Evolutionary conservation across 1,140 invertebrate species (phyloP).

Genomic region (Aphidius gifuensis): DNA sequence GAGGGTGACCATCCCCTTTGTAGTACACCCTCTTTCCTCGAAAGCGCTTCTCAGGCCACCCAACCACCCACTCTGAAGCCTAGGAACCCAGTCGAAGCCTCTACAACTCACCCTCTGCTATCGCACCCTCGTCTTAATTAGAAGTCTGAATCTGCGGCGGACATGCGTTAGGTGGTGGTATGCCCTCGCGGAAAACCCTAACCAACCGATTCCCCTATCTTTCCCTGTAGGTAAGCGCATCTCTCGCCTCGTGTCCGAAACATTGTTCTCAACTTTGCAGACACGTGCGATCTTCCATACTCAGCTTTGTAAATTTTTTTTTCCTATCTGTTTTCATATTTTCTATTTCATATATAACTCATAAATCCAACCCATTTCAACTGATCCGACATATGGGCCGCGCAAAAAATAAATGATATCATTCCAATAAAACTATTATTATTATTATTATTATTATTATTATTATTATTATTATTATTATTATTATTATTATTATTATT

Average conservation of each 20-base stretch:
- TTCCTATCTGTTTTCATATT: neutral
- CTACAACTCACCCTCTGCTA: constrained; percentile 47
- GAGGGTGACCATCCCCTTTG: constrained; percentile 32
- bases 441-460: too few species aligned
- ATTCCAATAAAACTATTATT: too few species aligned
- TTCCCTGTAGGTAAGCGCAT: constrained; percentile 10
- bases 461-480: too few species aligned
- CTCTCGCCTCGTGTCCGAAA: constrained; percentile 51
- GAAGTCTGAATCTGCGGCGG: constrained; percentile 66
- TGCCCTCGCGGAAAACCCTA: constrained; percentile 35
- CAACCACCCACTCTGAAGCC: constrained; percentile 26
- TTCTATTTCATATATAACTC: neutral
- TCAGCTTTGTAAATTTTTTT: neutral
- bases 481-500: too few species aligned
- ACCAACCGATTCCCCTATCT: neutral
- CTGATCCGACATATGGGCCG: too few species aligned
- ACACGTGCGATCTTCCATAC: constrained; percentile 27
- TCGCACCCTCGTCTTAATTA: constrained; percentile 63
- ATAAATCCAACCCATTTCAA: neutral
- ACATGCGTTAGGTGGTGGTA: constrained; percentile 61
- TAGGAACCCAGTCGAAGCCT: constrained; percentile 43
- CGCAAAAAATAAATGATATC: too few species aligned
- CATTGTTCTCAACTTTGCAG: constrained; percentile 53
- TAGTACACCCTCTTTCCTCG: constrained; percentile 31
- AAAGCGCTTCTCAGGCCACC: constrained; percentile 16